These are phyloP conservation scores for Percopsis transmontana DNA, from an alignment of 2,113 vertebrate genomes.

Conservation along the genomic window DNA sequence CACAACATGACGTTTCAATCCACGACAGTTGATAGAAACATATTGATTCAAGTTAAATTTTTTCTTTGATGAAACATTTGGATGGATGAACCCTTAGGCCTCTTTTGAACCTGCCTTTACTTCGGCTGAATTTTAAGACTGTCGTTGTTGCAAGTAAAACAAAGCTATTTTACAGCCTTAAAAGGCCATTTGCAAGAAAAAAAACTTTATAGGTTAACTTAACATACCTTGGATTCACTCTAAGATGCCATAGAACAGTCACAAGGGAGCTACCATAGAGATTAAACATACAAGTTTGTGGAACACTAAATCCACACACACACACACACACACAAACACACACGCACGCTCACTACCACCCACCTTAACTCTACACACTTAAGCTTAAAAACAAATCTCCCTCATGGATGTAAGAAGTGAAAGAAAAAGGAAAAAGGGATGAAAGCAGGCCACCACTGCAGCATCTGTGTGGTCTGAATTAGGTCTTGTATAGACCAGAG, in stretches of 20 bases:
- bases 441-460: background rate
- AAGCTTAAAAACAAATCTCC: conserved; percentile 4
- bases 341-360: background rate
- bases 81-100: too few relatives aligned
- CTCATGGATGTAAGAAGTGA: background rate
- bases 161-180: too few relatives aligned
- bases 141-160: too few relatives aligned
- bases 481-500: conserved; percentile 7
- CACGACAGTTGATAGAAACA: too few relatives aligned
- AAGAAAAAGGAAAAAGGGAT: background rate
- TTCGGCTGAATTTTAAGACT: too few relatives aligned
- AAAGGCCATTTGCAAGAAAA: too few relatives aligned
- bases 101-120: too few relatives aligned
- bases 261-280: background rate
- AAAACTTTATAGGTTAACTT: too few relatives aligned
- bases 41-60: too few relatives aligned
- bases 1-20: too few relatives aligned
- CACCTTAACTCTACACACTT: background rate
- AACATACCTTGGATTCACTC: too few relatives aligned
- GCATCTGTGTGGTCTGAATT: conserved; percentile 2
- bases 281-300: background rate
- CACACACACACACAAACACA: conserved; percentile 2
- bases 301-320: background rate
- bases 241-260: background rate
- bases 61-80: too few relatives aligned